Percentiles rank a stretch among this genome's conserved stretches.
These are phyloP conservation scores for Phymanthus crucifer DNA, from an alignment of 92 coral and sea anemone species.

Conservation along the genomic window DNA sequence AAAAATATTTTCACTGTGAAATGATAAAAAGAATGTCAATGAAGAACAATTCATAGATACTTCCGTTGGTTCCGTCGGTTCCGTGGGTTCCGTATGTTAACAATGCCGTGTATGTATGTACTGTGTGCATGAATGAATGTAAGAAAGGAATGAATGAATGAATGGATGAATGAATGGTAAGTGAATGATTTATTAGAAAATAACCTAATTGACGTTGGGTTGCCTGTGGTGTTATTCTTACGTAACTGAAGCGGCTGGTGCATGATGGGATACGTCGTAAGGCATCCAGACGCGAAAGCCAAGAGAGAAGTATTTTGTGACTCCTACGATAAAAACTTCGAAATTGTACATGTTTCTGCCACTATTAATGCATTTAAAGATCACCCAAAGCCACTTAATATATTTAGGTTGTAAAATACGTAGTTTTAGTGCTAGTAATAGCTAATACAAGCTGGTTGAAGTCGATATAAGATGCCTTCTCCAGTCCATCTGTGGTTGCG, in stretches of 20 bases:
- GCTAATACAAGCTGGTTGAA: slow-evolving; percentile 4
- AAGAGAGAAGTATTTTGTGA: not conserved
- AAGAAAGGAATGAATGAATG: too few relatives aligned
- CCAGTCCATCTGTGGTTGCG: slow-evolving; percentile 62
- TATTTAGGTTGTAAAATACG: not conserved
- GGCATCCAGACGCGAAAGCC: not conserved
- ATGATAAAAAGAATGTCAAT: too few relatives aligned
- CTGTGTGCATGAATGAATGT: too few relatives aligned
- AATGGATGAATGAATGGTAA: too few relatives aligned
- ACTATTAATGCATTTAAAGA: slow-evolving; percentile 32
- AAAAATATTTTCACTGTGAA: not conserved
- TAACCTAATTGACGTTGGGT: not conserved
- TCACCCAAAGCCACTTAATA: not conserved
- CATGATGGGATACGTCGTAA: not conserved
- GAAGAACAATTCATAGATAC: too few relatives aligned
- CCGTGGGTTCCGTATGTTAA: too few relatives aligned
- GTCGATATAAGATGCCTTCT: slow-evolving; percentile 5
- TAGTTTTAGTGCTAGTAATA: slow-evolving; percentile 27
- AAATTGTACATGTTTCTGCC: not conserved
- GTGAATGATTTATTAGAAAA: not conserved
- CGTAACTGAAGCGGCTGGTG: not conserved
- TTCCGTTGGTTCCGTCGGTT: too few relatives aligned
- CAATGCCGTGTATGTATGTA: too few relatives aligned
- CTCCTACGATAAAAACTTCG: not conserved
- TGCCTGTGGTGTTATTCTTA: not conserved